phyloP scores from a whole-genome alignment of 2,888 invertebrate species.

The Agrochola circellaris region DNA sequence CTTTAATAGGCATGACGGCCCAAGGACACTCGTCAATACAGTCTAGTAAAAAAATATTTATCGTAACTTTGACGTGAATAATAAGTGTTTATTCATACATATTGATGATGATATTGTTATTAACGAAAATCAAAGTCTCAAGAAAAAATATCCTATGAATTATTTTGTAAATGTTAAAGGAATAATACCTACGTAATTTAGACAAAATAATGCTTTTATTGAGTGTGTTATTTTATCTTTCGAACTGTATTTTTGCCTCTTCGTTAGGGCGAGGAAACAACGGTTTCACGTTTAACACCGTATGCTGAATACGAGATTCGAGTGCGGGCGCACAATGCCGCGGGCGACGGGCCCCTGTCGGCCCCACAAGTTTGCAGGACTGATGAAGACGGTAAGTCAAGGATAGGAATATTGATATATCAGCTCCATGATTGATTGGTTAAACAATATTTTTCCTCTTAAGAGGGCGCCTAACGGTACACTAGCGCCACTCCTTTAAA shows the following conservation, averaged over 20 bases:
- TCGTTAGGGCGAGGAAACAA: slow-evolving; percentile 92
- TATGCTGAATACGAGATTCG: slow-evolving; percentile 97
- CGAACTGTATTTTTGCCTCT: neutral
- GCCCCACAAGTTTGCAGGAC: slow-evolving; percentile 94
- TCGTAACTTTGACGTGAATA: neutral
- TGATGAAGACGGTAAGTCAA: slow-evolving; percentile 94
- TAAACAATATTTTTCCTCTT: neutral
- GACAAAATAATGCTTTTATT: neutral
- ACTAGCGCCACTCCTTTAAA: no score
- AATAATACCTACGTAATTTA: neutral
- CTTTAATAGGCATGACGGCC: neutral
- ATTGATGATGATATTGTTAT: slow-evolving; percentile 4
- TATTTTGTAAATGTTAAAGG: slow-evolving; percentile 5
- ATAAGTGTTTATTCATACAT: neutral
- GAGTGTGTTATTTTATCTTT: neutral
- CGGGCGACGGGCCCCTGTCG: slow-evolving; percentile 96
- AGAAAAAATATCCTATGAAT: neutral
- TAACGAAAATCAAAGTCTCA: slow-evolving; percentile 3
- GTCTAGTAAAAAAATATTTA: neutral
- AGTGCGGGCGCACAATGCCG: slow-evolving; percentile 95
- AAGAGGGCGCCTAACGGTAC: no score
- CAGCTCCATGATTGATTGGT: neutral
- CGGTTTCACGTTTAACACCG: slow-evolving; percentile 94
- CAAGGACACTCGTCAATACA: neutral
- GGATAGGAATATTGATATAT: neutral